Base-by-base conservation (phyloP, 2,797 vertebrate species). In the Poecilia wingei region DNA sequence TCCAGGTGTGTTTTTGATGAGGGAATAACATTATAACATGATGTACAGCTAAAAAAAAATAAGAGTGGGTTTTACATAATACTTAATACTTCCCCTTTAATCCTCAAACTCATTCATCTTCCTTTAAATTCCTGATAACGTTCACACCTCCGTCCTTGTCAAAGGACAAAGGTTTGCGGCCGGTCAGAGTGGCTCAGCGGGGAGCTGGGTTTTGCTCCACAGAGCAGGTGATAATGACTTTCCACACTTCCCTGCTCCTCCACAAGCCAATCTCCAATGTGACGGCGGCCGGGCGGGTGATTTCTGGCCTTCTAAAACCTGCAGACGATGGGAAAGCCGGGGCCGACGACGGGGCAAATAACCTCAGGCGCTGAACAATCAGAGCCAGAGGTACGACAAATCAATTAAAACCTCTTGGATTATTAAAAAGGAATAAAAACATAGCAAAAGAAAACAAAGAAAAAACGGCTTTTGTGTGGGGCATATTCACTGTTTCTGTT, bases 141-240 rank as follows among this genome's bases (percentile, higher is more conserved):
- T 46, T 49, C 53, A 75, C 57, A 76, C 36, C 41, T 72, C 64
- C 69, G 31, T 79, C 72, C 68, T 74, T 73, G 81, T 88, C 69
- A 66, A 22, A 25, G 18, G 51, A 75, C 71, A 61, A 22, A 25
- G 20, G 55, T 78, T 84, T 79, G 71, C 46, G 71, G 25, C 70
- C 1, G 70, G 77, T 74, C 78, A 82, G 81, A 82, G 55, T 55
- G 59, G 79, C 80, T 73, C 89, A 79, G 90, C 79, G 3, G 88
- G 87, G 76, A 18, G 76, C 84, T 89, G 20, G 28, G 89, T 84
- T 92, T 87, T 47, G 79, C 90, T 87, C 88, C 87, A 88, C 47
- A 0, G 83, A 84, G 86, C 86, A 84, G 86, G 86, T 88, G 89
- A 93, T 92, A 89, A 93, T 92, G 81, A 87, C 83, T 79, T 79